A percentile compares a stretch with the other conserved stretches of the same genome.
Evolutionary conservation across 2,113 vertebrate genomes (phyloP).

Genomic region (Anhinga rufa): DNA sequence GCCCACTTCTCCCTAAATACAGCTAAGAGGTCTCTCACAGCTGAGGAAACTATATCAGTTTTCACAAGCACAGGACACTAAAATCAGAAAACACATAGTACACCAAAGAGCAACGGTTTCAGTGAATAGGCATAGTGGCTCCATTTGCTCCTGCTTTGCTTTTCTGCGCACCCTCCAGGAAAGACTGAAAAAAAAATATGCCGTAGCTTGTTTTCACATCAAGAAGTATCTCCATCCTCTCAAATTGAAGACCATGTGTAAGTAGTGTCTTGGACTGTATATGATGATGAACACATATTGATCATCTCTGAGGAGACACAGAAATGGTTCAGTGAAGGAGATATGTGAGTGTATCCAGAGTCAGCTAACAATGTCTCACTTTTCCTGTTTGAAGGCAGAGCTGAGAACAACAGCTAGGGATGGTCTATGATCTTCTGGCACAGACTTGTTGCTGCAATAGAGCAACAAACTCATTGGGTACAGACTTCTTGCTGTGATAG

Average conservation of each 20-base stretch:
- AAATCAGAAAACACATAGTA: no score
- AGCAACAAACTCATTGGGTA: background rate
- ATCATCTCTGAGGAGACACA: background rate
- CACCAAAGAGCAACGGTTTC: no score
- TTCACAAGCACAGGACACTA: background rate
- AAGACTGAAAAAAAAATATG: background rate
- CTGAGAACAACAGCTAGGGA: background rate
- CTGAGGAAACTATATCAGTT: background rate
- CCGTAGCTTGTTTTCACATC: background rate
- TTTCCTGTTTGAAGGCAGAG: background rate
- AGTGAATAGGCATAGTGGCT: no score
- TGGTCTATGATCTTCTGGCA: background rate
- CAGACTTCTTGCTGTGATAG: background rate
- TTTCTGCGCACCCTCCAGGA: background rate
- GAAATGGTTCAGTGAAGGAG: background rate
- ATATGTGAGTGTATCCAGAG: rapidly evolving
- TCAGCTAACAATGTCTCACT: background rate
- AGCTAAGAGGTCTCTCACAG: background rate
- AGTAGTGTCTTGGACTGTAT: background rate
- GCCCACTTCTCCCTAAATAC: background rate
- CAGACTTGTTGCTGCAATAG: background rate
- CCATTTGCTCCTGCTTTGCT: background rate
- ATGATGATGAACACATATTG: background rate
- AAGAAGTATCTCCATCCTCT: background rate
- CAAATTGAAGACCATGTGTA: background rate